Percentiles rank a stretch among this genome's conserved stretches.
Conservation (phyloP, 1,140 invertebrate genomes). For the Brachionus manjavacas region DNA sequence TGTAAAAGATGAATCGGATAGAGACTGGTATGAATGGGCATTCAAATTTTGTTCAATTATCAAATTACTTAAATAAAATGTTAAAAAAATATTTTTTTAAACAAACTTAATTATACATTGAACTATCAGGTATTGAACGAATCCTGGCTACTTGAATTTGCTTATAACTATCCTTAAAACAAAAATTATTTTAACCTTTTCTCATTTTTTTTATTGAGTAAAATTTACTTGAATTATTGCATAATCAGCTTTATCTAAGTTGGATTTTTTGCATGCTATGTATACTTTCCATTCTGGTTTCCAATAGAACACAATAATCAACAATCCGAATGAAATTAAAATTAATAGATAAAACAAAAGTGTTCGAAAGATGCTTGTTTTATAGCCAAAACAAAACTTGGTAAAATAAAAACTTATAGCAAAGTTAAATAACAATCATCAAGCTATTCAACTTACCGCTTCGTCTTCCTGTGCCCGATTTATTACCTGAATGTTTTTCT, state of each 20-base stretch:
- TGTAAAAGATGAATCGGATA: neutral
- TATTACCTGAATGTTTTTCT: neutral
- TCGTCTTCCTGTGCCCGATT: constrained; percentile 18
- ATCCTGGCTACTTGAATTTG: neutral
- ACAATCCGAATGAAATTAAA: constrained; percentile 66
- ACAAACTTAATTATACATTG: neutral
- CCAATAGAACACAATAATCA: constrained; percentile 79
- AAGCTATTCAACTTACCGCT: neutral
- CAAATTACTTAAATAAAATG: neutral
- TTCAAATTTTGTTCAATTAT: neutral
- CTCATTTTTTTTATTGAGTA: constrained; percentile 48
- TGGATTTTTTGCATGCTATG: constrained; percentile 67
- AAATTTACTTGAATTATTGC: constrained; percentile 67
- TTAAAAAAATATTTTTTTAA: neutral
- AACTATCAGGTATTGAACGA: neutral
- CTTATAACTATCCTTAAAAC: neutral
- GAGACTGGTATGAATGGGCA: neutral
- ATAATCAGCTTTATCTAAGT: constrained; percentile 68
- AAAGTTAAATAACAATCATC: neutral
- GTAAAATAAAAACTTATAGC: neutral
- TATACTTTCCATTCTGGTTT: constrained; percentile 72
- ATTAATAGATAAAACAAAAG: constrained; percentile 64
- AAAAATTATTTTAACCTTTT: neutral
- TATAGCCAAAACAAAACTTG: constrained; percentile 60
- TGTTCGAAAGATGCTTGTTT: constrained; percentile 58